These are phyloP conservation scores for Platerodrilus igneus DNA, from an alignment of 2,888 invertebrate genomes.

Conservation along the genomic window DNA sequence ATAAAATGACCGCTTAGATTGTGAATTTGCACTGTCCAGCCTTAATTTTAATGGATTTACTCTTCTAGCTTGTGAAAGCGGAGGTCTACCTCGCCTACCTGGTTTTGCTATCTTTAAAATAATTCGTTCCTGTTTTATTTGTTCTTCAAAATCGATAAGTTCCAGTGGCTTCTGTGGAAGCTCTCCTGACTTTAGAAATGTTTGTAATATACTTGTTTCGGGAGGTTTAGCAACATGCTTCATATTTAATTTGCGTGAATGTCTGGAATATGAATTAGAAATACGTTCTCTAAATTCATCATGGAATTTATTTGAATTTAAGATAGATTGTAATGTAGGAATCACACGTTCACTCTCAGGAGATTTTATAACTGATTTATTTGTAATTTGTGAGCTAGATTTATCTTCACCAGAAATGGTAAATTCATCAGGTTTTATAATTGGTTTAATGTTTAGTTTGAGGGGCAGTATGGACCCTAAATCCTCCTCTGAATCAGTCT, in stretches of 20 bases:
- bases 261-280: slow-evolving; percentile 37
- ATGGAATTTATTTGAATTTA: too few relatives aligned
- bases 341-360: slow-evolving; percentile 4
- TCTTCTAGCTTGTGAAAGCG: too few relatives aligned
- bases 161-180: slow-evolving; percentile 12
- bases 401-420: too few relatives aligned
- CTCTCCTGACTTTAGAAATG: slow-evolving; percentile 27
- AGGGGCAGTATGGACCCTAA: too few relatives aligned
- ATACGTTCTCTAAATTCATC: too few relatives aligned
- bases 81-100: too few relatives aligned
- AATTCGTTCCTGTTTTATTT: slow-evolving; percentile 49
- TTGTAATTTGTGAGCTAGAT: too few relatives aligned
- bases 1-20: too few relatives aligned
- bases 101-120: slow-evolving; percentile 64
- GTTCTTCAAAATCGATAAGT: slow-evolving; percentile 37
- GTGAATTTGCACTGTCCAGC: background rate
- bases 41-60: background rate
- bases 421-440: slow-evolving; percentile 43
- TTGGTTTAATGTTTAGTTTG: slow-evolving; percentile 58
- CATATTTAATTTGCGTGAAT: slow-evolving; percentile 58
- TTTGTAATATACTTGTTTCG: slow-evolving; percentile 33
- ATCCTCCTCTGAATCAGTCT: too few relatives aligned
- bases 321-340: too few relatives aligned
- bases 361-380: slow-evolving; percentile 33
- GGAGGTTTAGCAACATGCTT: slow-evolving; percentile 52